Conservation (phyloP, 2,888 invertebrate genomes). For the Flexamia atlantica region DNA sequence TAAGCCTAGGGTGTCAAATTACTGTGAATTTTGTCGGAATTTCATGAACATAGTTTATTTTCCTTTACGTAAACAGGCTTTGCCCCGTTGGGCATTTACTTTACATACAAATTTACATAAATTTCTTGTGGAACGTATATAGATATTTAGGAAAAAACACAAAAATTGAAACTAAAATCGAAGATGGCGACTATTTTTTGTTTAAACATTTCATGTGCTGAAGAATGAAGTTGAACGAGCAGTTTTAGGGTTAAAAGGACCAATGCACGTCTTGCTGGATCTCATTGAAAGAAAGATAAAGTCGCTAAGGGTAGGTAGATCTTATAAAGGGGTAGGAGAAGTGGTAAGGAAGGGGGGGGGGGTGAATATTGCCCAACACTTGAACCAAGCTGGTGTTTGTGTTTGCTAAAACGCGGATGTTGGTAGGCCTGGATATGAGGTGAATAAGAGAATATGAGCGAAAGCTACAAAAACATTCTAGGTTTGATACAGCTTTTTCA, state of each 20-base stretch:
- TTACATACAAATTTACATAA: no score
- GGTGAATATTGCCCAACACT: neutral
- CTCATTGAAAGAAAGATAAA: neutral
- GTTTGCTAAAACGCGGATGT: neutral
- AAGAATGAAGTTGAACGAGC: neutral
- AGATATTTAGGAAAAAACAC: no score
- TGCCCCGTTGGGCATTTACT: no score
- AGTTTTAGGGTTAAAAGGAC: neutral
- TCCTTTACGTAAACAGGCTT: no score
- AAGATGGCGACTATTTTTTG: no score
- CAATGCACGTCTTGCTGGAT: neutral
- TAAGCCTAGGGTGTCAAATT: no score
- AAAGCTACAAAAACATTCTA: neutral
- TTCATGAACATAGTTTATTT: no score
- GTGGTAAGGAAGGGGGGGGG: neutral
- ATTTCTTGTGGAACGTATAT: no score
- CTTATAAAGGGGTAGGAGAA: no score
- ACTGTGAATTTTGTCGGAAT: no score
- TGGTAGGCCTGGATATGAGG: slow-evolving; percentile 6
- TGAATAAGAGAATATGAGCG: neutral
- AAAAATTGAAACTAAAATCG: no score
- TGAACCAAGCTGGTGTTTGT: neutral
- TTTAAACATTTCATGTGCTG: no score
- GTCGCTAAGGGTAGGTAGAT: neutral
- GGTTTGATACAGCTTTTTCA: neutral